Conservation (phyloP, 2,888 invertebrate genomes). For the Nyleta sp. region DNA sequence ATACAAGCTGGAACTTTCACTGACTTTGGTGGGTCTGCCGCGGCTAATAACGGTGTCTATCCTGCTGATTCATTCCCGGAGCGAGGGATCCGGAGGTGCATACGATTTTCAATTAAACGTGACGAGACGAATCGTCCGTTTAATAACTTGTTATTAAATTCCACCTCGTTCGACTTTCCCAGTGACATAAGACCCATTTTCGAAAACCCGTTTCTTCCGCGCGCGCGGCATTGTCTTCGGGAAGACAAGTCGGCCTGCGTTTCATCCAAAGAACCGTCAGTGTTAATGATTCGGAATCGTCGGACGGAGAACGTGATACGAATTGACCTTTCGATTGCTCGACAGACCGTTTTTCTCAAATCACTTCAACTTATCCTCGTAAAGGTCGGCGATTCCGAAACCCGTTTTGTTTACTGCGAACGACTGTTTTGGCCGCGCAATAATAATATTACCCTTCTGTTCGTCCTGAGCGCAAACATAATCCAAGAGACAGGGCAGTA, state of each 20-base stretch:
- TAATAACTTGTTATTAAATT: constrained; percentile 45
- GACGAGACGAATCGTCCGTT: constrained; percentile 30
- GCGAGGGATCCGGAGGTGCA: constrained; percentile 31
- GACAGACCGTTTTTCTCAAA: no score
- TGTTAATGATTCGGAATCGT: no score
- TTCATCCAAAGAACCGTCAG: no score
- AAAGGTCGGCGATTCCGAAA: no score
- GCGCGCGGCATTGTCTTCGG: constrained; percentile 8
- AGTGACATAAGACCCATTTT: constrained; percentile 39
- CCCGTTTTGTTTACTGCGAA: no score
- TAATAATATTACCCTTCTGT: constrained; percentile 67
- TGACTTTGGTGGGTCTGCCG: constrained; percentile 49
- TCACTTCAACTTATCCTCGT: no score
- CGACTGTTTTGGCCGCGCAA: no score
- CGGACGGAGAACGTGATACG: no score
- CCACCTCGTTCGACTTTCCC: constrained; percentile 39
- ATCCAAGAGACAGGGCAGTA: constrained; percentile 78
- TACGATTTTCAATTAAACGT: constrained; percentile 43
- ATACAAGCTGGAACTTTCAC: constrained; percentile 57
- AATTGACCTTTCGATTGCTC: no score
- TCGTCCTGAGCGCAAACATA: constrained; percentile 74
- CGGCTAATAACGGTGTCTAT: constrained; percentile 53
- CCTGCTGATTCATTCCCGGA: constrained; percentile 50
- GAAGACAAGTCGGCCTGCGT: no score
- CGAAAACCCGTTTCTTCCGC: constrained; percentile 23